Percentiles rank a stretch among this genome's conserved stretches.
phyloP scores from a whole-genome alignment of 1,140 invertebrate species.

The Nomia melanderi region DNA sequence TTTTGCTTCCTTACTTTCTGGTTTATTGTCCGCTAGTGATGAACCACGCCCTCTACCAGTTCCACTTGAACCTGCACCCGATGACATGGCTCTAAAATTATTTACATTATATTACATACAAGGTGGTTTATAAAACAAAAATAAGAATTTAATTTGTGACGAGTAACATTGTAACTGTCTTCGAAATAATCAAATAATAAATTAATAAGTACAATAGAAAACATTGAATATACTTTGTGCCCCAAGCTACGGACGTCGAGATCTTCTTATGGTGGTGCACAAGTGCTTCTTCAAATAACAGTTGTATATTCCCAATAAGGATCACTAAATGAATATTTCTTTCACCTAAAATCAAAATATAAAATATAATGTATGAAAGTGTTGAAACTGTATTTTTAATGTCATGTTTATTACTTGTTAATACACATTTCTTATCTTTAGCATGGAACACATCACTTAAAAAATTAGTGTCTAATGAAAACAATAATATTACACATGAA shows the following conservation, averaged over 20 bases:
- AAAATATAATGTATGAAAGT: neutral
- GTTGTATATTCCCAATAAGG: neutral
- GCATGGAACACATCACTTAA: neutral
- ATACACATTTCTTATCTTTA: neutral
- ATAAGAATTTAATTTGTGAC: neutral
- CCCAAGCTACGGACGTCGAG: neutral
- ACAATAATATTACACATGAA: neutral
- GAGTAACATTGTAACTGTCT: no score
- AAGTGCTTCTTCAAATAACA: constrained; percentile 6
- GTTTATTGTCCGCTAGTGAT: constrained; percentile 85
- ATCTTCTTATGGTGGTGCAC: constrained; percentile 9
- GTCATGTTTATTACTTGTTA: no score
- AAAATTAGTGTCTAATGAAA: no score
- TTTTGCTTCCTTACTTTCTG: constrained; percentile 91
- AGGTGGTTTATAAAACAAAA: neutral
- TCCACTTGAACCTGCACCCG: constrained; percentile 83
- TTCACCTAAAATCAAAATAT: constrained; percentile 12
- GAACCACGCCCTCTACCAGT: constrained; percentile 83
- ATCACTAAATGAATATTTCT: neutral
- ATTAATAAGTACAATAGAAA: neutral
- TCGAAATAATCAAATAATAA: neutral
- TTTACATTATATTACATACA: constrained; percentile 7
- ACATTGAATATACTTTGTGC: constrained; percentile 21
- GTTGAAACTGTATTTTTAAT: neutral
- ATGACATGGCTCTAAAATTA: constrained; percentile 75